Evolutionary conservation across 2,113 vertebrate species (phyloP), one percentile per base, ranked within the genome.

Genomic region (Bombycilla garrulus): DNA sequence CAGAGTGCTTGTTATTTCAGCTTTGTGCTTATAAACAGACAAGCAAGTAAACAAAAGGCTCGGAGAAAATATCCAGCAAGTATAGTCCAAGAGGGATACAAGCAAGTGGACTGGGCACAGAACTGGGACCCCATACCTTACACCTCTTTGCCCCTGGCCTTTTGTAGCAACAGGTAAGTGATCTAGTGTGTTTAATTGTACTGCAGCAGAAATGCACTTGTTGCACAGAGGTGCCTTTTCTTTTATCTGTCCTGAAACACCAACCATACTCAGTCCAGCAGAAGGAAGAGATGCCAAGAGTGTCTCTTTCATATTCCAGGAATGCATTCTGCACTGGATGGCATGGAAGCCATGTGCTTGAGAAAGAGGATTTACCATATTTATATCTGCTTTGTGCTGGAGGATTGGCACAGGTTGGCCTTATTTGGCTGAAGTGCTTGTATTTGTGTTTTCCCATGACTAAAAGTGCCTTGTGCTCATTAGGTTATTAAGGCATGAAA

Each of bases 11-110:
- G 50, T 91, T 91, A 90, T 76, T 94, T 92, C 0, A 1, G 71
- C 62, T 88, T 82, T 94, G 51, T 83, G 85, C 90, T 96, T 90
- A 60, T 85, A 78, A 90, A 94, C 80, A 95, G 84, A 92, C 81
- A 96, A 94, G 78, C 92, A 93, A 91, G 87, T 73, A 91, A 61
- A 58, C 73, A 76, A 88, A 93, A 87, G 20, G 21, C 70, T 93
- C 47, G 10, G 71, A 90, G 60, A 71, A 92, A 57, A 79, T 90
- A 78, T 81, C 84, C 64, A 83, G 62, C 81, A 86, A 81, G 61
- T 91, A 48, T 56, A 79, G 67, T 70, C 53, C 77, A 77, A 95
- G 83, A 93, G 86, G 79, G 50, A 48, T 74, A 60, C 81, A 71
- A 77, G 54, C 47, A 88, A 81, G 62, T 80, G 51, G 47, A 61